These are phyloP conservation scores for Bubo bubo DNA, from an alignment of 2,113 vertebrate genomes.

Conservation along the genomic window DNA sequence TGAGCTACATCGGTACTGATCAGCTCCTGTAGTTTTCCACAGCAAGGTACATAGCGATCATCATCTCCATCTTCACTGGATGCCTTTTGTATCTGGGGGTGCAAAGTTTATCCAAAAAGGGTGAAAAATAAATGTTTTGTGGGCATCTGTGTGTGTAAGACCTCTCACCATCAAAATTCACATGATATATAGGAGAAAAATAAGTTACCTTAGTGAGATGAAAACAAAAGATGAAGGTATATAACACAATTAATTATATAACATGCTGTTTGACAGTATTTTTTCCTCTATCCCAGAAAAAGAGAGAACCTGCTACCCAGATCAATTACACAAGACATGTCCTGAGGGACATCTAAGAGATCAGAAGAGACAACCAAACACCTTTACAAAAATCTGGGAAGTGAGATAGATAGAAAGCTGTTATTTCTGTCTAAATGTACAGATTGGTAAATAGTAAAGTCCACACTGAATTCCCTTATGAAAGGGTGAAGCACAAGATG, in stretches of 20 bases:
- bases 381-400: neutral
- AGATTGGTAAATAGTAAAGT: neutral
- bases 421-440: neutral
- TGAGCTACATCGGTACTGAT: neutral
- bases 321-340: neutral
- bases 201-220: neutral
- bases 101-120: neutral
- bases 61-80: neutral
- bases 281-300: neutral
- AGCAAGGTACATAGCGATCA: neutral
- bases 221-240: neutral
- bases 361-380: neutral
- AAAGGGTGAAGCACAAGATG: neutral
- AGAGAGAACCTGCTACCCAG: neutral
- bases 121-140: neutral
- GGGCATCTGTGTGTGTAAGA: neutral
- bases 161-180: neutral
- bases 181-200: neutral
- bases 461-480: neutral
- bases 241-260: neutral
- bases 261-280: neutral
- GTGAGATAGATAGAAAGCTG: neutral
- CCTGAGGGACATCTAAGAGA: neutral
- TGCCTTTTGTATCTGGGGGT: neutral
- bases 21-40: neutral